Conservation (phyloP, 53 echinoderm and acorn worm species). For the Henricia sp. region DNA sequence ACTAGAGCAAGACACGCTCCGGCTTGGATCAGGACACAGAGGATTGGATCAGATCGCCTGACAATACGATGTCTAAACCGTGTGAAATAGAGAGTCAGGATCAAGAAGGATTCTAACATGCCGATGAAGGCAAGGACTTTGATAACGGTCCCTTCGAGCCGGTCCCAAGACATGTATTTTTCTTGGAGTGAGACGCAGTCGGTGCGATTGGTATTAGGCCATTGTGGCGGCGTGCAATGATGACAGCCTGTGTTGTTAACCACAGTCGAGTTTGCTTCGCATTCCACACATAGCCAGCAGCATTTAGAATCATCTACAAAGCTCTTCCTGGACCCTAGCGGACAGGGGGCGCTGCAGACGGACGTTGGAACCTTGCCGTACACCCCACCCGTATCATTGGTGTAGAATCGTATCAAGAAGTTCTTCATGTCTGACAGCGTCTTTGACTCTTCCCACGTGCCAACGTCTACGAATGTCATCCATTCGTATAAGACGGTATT, state of each 20-base stretch:
- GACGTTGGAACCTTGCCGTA: conserved; percentile 57
- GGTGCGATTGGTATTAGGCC: conserved; percentile 75
- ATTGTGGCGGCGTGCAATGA: conserved; percentile 59
- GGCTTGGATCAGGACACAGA: conserved; percentile 54
- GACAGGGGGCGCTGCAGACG: conserved; percentile 78
- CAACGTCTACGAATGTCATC: conserved; percentile 58
- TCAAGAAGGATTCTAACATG: conserved; percentile 35
- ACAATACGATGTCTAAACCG: conserved; percentile 62
- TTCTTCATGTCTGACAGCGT: conserved; percentile 45
- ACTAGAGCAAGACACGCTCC: conserved; percentile 55
- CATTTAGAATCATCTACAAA: conserved; percentile 64
- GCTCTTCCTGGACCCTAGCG: conserved; percentile 42
- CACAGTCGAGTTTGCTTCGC: conserved; percentile 56
- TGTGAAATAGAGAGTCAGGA: conserved; percentile 50
- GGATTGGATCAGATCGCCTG: conserved; percentile 64
- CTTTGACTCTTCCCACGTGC: conserved; percentile 64
- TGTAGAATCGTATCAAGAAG: conserved; percentile 62
- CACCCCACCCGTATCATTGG: conserved; percentile 25
- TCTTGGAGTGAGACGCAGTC: conserved; percentile 58
- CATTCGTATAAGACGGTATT: conserved; percentile 37
- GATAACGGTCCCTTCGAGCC: conserved; percentile 64
- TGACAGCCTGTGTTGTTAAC: conserved; percentile 62
- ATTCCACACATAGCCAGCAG: conserved; percentile 84
- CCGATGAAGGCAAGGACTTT: conserved; percentile 57
- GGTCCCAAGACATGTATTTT: conserved; percentile 62